Percentiles rank a stretch among this genome's conserved stretches.
Conservation (phyloP, 2,888 invertebrate genomes). For the Amphiduros pacificus region DNA sequence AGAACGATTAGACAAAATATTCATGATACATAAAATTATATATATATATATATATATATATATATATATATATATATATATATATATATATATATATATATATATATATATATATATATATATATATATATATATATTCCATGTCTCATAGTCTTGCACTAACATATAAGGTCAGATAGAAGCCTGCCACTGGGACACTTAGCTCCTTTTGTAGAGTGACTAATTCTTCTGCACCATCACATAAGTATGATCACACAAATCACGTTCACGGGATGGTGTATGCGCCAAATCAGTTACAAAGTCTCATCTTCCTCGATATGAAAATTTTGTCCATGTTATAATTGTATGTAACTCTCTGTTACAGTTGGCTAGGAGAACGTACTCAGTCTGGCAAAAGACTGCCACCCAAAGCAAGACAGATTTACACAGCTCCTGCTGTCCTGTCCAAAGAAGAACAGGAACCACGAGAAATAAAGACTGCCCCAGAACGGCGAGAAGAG, state of each 20-base stretch:
- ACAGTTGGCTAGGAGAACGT: conserved; percentile 16
- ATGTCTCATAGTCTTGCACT: neutral
- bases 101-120: neutral
- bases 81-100: neutral
- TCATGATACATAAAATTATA: neutral
- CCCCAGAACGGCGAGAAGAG: neutral
- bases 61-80: neutral
- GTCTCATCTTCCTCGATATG: no score
- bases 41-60: neutral
- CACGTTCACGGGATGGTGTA: neutral
- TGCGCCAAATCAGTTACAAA: neutral
- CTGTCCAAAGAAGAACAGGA: neutral
- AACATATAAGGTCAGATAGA: no score
- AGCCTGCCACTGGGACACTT: no score
- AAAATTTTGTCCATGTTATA: neutral
- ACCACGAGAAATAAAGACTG: neutral
- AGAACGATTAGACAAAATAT: no score
- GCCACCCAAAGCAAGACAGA: neutral
- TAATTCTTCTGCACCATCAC: no score
- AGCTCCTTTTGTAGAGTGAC: no score
- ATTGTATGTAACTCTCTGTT: neutral
- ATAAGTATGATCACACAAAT: neutral
- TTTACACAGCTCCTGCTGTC: neutral
- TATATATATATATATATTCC: neutral
- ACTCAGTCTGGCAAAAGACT: conserved; percentile 1